Percentiles rank a stretch among this genome's conserved stretches.
Conservation (phyloP, 1,140 invertebrate genomes). For the Andricus grossulariae region DNA sequence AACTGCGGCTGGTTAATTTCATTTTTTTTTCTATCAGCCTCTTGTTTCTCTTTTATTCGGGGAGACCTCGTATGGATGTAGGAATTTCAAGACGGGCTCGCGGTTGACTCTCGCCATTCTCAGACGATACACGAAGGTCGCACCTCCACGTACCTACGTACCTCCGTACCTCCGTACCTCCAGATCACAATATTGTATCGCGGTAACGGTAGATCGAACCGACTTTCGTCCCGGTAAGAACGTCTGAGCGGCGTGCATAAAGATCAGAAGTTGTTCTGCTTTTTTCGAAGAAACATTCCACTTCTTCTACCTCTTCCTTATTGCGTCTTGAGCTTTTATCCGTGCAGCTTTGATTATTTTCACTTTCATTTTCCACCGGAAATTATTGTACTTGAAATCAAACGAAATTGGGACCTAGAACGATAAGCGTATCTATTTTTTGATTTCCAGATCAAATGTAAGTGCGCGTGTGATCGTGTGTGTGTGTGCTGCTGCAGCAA, state of each 20-base stretch:
- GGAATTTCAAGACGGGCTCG: slow-evolving; percentile 10
- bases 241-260: slow-evolving; percentile 8
- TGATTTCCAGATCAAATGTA: slow-evolving; percentile 69
- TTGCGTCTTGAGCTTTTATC: too few species aligned
- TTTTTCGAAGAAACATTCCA: slow-evolving; percentile 32
- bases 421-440: slow-evolving; percentile 44
- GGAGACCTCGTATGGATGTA: background rate
- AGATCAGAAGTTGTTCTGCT: slow-evolving; percentile 32
- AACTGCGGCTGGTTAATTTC: too few species aligned
- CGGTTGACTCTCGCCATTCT: slow-evolving; percentile 15
- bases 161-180: background rate
- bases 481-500: slow-evolving; percentile 48
- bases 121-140: slow-evolving; percentile 27
- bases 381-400: background rate
- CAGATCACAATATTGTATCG: slow-evolving; percentile 25
- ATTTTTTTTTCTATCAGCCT: too few species aligned
- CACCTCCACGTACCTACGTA: slow-evolving; percentile 3
- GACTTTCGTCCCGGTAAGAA: slow-evolving; percentile 16
- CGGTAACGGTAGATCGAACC: slow-evolving; percentile 19
- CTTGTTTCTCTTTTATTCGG: too few species aligned
- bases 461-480: slow-evolving; percentile 67
- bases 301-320: too few species aligned
- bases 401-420: background rate
- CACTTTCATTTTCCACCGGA: too few species aligned
- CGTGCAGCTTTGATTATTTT: too few species aligned